A percentile compares a stretch with the other conserved stretches of the same genome.
Evolutionary conservation across 2,113 vertebrate genomes (phyloP).

Genomic region (Picathartes gymnocephalus): DNA sequence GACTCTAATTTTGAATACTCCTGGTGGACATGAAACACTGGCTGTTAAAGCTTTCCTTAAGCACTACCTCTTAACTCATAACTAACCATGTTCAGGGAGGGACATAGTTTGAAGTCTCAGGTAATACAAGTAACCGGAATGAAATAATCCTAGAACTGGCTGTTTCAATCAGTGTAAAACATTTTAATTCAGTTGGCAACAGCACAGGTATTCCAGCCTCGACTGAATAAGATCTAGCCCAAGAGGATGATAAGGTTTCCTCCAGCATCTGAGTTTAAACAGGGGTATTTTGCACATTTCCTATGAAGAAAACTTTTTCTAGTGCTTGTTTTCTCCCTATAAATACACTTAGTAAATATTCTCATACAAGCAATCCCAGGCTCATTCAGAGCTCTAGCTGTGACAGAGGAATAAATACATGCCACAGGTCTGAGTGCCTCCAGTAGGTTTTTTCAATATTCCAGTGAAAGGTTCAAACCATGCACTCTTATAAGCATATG

Average conservation of each 20-base stretch:
- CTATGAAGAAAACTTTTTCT: neutral
- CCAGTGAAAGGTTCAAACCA: neutral
- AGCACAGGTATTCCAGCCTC: neutral
- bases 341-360: neutral
- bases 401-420: neutral
- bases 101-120: neutral
- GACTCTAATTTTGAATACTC: neutral
- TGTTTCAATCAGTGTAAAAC: neutral
- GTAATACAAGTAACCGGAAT: neutral
- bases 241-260: neutral
- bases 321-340: neutral
- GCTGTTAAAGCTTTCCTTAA: neutral
- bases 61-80: neutral
- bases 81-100: neutral
- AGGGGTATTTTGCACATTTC: neutral
- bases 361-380: neutral
- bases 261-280: neutral
- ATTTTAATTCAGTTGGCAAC: rapidly evolving
- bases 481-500: rapidly evolving
- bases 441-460: neutral
- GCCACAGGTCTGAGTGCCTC: neutral
- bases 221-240: neutral
- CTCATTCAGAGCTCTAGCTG: neutral
- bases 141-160: neutral
- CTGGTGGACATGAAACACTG: neutral